A percentile compares a stretch with the other conserved stretches of the same genome.
phyloP scores from a whole-genome alignment of 2,888 invertebrate species.

The Mellilla xanthometata region DNA sequence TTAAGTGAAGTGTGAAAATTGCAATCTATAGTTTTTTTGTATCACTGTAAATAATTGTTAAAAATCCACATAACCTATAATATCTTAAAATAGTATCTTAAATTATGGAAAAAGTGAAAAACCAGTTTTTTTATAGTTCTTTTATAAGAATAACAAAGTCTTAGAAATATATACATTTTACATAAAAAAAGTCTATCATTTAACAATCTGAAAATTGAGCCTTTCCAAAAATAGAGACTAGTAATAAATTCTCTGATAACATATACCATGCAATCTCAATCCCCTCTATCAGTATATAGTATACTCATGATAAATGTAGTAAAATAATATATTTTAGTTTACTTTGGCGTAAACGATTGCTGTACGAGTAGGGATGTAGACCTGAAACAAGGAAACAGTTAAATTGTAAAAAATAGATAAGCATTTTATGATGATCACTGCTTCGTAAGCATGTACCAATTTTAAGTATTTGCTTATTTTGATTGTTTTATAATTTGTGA shows the following conservation, averaged over 20 bases:
- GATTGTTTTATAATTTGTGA: too few species aligned
- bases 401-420: too few species aligned
- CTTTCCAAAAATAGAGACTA: conserved; percentile 25
- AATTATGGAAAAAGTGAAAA: too few species aligned
- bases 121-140: conserved; percentile 35
- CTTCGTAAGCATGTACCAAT: too few species aligned
- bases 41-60: too few species aligned
- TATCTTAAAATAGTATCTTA: too few species aligned
- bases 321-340: conserved; percentile 21
- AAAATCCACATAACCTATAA: too few species aligned
- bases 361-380: conserved; percentile 89
- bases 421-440: too few species aligned
- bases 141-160: conserved; percentile 42
- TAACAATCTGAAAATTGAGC: conserved; percentile 25
- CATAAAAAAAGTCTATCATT: conserved; percentile 32
- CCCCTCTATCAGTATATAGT: conserved; percentile 12
- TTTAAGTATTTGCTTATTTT: too few species aligned
- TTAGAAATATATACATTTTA: conserved; percentile 36
- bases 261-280: conserved; percentile 23
- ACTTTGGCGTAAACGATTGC: conserved; percentile 84
- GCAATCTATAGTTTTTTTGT: too few species aligned
- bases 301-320: conserved; percentile 12
- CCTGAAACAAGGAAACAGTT: conserved; percentile 81
- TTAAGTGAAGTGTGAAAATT: too few species aligned
- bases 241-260: conserved; percentile 22